Conservation (phyloP, 1,140 invertebrate genomes). For the Tribolium castaneum region DNA sequence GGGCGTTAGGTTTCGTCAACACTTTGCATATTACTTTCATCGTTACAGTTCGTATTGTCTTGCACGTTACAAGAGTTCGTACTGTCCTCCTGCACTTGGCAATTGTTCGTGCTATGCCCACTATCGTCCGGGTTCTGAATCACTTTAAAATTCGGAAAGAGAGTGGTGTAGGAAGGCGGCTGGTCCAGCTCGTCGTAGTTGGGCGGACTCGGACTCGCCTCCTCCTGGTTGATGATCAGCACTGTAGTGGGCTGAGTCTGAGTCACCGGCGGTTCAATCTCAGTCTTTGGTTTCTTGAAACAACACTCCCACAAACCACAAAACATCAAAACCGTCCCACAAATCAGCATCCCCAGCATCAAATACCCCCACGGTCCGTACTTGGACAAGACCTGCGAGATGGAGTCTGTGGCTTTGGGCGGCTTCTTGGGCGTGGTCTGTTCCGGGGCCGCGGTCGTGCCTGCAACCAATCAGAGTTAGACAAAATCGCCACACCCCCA, state of each 20-base stretch:
- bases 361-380: conserved; percentile 76
- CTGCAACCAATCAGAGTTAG: conserved; percentile 37
- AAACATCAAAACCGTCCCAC: conserved; percentile 72
- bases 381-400: conserved; percentile 67
- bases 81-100: neutral
- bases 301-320: conserved; percentile 71
- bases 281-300: conserved; percentile 60
- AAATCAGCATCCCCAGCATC: conserved; percentile 73
- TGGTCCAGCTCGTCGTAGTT: conserved; percentile 64
- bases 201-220: conserved; percentile 53
- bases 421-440: conserved; percentile 21
- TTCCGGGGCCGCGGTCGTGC: neutral
- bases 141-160: conserved; percentile 59
- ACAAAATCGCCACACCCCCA: neutral
- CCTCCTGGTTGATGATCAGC: conserved; percentile 50
- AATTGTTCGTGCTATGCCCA: conserved; percentile 1
- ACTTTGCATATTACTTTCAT: neutral
- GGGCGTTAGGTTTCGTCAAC: neutral
- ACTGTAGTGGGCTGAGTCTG: conserved; percentile 51
- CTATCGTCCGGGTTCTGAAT: conserved; percentile 7
- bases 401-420: conserved; percentile 55
- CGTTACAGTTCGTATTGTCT: neutral
- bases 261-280: conserved; percentile 54
- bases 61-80: neutral
- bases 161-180: conserved; percentile 61